Percentiles rank a stretch among this genome's conserved stretches.
These are phyloP conservation scores for Megaustenia siamemsis DNA, from an alignment of 2,888 invertebrate genomes.

Conservation along the genomic window DNA sequence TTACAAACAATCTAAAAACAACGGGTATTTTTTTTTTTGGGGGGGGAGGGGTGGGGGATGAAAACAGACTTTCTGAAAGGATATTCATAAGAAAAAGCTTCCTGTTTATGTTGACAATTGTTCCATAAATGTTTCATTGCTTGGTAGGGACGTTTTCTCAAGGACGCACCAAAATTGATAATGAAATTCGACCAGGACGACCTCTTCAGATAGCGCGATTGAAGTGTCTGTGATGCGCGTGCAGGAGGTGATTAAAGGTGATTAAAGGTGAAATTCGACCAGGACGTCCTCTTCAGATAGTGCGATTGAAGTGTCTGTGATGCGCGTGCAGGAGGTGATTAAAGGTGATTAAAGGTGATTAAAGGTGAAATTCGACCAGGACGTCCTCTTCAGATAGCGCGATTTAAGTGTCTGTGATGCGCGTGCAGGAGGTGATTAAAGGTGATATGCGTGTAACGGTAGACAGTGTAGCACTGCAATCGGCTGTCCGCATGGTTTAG, in stretches of 20 bases:
- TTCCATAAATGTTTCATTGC: constrained; percentile 4
- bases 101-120: constrained; percentile 23
- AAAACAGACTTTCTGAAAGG: constrained; percentile 15
- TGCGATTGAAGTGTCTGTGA: too few species aligned
- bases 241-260: constrained; percentile 19
- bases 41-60: too few species aligned
- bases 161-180: too few species aligned
- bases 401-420: background rate
- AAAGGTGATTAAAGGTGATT: too few species aligned
- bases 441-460: background rate
- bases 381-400: constrained; percentile 4
- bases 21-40: background rate
- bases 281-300: too few species aligned
- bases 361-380: background rate
- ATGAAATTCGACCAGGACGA: background rate
- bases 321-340: too few species aligned
- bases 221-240: constrained; percentile 8
- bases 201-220: background rate
- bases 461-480: background rate
- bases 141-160: background rate
- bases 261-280: too few species aligned
- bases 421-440: background rate
- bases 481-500: background rate
- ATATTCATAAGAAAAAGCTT: constrained; percentile 15
- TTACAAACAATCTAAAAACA: constrained; percentile 6